Base-by-base conservation (phyloP, 2,888 invertebrate species). In the Ormia ochracea region DNA sequence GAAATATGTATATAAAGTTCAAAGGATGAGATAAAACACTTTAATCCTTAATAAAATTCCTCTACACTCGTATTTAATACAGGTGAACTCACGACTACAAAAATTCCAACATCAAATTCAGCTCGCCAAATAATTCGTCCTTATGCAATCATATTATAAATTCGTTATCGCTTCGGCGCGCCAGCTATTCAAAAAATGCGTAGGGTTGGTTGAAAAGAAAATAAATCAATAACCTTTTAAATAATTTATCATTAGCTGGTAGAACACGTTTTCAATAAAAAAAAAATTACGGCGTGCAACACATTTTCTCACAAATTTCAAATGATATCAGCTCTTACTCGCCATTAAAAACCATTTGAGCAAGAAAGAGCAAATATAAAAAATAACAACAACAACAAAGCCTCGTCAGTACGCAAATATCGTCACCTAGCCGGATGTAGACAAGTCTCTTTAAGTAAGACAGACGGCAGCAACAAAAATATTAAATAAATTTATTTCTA, bases 391-490 rank as follows among this genome's bases (percentile, higher is more conserved):
- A 17, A 36, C n/a, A n/a, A n/a, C n/a, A 80, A 80, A 76, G 63
- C 28, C 50, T 33, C 66, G 75, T 61, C n/a, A n/a, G 63, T 73
- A 73, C 56, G 63, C 68, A 76, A 80, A 76, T 76, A 50, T 80
- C 68, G 58, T 76, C 63, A 61, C 63, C 52, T 54, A 72, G 78
- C 79, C 79, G 70, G 75, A 70, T 79, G 75, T 73, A 80, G 80
- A 76, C 72, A 68, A 59, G 31, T 43, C 43, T 26, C 45, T 33
- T 33, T 33, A 9, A 33, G 10, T 33, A 33, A 33, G 10, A 33
- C 9, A 10, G 10, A 33, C 10, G 9, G 2, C 6, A 7, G 10
- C 2, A 33, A 33, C 9, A 36, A 36, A 12, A 36, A 12, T 12
- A 9, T 33, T 33, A 12, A 36, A 10, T 12, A 33, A 6, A 33